Base-by-base conservation (phyloP, 2,888 invertebrate genomes). In the Lomographa bimaculata region DNA sequence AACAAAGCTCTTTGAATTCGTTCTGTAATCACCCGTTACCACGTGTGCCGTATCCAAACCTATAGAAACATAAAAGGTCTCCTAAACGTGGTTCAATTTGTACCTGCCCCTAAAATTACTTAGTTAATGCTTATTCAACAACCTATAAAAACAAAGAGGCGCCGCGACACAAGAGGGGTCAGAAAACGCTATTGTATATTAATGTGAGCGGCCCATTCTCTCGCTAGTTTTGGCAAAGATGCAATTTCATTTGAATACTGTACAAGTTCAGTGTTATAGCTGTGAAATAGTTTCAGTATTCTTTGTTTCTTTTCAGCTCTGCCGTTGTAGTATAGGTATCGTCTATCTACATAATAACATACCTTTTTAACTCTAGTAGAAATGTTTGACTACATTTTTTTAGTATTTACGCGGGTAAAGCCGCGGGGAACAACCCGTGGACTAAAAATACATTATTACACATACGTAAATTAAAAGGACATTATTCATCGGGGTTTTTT, bases 191-290 rank as follows among this genome's bases (percentile, higher is more conserved):
- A 82, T 84, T 85, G 82, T 82, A 79, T 87, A 87, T 87, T 86
- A 86, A 87, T 84, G 86, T 78, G 36, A 32, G 26, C 26, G 42
- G 14, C 78, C 83, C 69, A 73, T 86, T 84, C 74, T 65, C 79
- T 46, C 77, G 80, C 82, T 85, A 85, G 86, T 87, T 87, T 87
- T 86, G 86, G 87, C 87, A 87, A 89, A 87, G 87, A 86, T 89
- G 86, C 86, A 89, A 89, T 89, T 84, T 81, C 80, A 89, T 89
- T 89, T 89, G 86, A 89, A 89, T 89, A 86, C 82, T 83, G 83
- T 86, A 86, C 86, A 86, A 83, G 83, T 77, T 59, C 69, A 78
- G 77, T 71, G 77, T 80, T 81, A 80, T 79, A 69, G 71, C 70
- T 65, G 69, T 66, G 76, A 63, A 78, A 70, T 72, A 76, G 68